phyloP scores from a whole-genome alignment of 2,888 invertebrate species.

The Glaucopsyche alexis region DNA sequence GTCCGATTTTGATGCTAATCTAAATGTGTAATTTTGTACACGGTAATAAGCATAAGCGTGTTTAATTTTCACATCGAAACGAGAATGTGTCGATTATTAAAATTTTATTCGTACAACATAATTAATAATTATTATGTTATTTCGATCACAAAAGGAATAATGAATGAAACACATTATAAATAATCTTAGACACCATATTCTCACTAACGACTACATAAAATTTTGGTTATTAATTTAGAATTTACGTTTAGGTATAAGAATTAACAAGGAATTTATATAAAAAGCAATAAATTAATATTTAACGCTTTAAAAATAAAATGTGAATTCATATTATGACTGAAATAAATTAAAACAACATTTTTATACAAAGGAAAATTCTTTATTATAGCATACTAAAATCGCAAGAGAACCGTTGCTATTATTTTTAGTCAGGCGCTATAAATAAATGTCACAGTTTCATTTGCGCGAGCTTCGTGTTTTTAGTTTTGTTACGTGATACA shows the following conservation, averaged over 20 bases:
- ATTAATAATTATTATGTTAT: no score
- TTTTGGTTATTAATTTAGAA: no score
- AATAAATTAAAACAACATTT: background rate
- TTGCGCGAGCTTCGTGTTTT: background rate
- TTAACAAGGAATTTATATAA: no score
- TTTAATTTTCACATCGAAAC: background rate
- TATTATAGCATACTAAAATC: slow-evolving; percentile 24
- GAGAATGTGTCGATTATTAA: no score
- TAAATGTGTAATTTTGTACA: background rate
- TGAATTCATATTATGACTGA: background rate
- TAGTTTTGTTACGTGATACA: background rate
- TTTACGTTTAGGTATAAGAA: no score
- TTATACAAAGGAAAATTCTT: background rate
- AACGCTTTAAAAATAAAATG: no score
- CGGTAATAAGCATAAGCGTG: background rate
- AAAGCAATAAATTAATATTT: no score
- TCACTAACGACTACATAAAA: no score
- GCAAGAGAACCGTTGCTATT: slow-evolving; percentile 34
- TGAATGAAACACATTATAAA: no score
- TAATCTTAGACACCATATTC: no score
- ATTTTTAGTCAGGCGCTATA: slow-evolving; percentile 36
- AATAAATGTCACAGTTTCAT: slow-evolving; percentile 14
- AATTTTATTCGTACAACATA: no score
- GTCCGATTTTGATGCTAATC: slow-evolving; percentile 10
- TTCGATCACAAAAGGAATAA: no score